Evolutionary conservation across 1,140 invertebrate genomes (phyloP), one percentile per base, ranked within the genome.

Genomic region (Globodera rostochiensis): DNA sequence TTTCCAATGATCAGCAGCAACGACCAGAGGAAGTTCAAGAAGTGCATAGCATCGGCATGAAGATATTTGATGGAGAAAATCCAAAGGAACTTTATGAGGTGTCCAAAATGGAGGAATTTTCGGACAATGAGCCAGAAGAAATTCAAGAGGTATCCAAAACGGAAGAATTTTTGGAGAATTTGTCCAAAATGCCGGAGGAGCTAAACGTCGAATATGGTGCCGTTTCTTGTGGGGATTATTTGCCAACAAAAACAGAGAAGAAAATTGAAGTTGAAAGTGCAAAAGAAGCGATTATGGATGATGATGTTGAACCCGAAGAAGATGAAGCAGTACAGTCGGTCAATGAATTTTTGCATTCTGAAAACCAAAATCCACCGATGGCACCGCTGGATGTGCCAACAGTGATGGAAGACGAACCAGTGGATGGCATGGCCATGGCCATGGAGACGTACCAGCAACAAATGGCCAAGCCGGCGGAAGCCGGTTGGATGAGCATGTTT

Each of bases 11-110:
- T 64, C 57, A 64, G 57, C 57, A 64, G 19, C 57, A 15, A 19
- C 57, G 69, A 25, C 45, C 60, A 66, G 50, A 74, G n/a, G 69
- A 45, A 45, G 69, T 71, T 71, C 69, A 71, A 71, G 57, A 11
- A 6, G 57, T 64, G n/a, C 57, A 19, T 19, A 19, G 15, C 36
- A 64, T 11, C 11, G 11, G 57, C 13, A 64, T 11, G 19, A 64
- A 6, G 19, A 64, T 64, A 19, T 64, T 15, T 6, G 57, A 15
- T 19, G 5, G 57, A 64, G 53, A 53, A 53, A 9, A 53, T 53
- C 8, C 53, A 15, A 53, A 15, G 9, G 9, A 3, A 53, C 3
- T 19, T 13, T 15, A 64, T 19, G 57, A 64, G 13, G 57, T 64
- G 19, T 64, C 19, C 57, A 19, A 15, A 64, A 64, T 64, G 11